Evolutionary conservation across 2,113 vertebrate genomes (phyloP), one percentile per base, ranked within the genome.

Genomic region (Hippolais icterina): DNA sequence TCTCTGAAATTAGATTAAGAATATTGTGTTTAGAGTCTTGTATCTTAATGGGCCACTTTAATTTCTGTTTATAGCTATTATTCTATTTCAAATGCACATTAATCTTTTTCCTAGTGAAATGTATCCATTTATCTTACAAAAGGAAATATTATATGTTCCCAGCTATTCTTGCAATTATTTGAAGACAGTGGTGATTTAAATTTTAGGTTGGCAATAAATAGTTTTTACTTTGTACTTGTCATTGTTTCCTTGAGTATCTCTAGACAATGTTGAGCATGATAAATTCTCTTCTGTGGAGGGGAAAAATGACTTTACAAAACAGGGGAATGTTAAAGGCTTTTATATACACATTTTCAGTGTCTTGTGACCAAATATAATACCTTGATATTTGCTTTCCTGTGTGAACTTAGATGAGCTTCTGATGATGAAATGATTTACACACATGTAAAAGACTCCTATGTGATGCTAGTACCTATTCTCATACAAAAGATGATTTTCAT

Each of bases 11-110:
- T 86, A 94, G 90, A 93, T 89, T 94, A 88, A 86, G 72, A 88
- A 81, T 95, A 90, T 96, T 95, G 85, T 94, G 77, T 87, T 95
- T 90, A 90, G 90, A 77, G 46, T 90, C 83, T 93, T 88, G 76
- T 83, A 42, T 87, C 76, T 87, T 94, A 94, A 94, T 87, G 82
- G 74, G 65, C 76, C 47, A 37, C 72, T 95, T 96, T 86, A 92
- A 94, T 93, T 90, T 96, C 83, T 96, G 41, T 93, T 96, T 92
- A 88, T 86, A 46, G 76, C 82, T 86, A 66, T 88, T 90, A 90
- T 66, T 93, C 88, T 95, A 27, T 78, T 93, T 95, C 76, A 94
- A 78, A 91, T 49, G 35, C 64, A 75, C 59, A 77, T 96, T 88
- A 91, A 80, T 96, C 63, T 85, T 87, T 59, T 94, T 93, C 52